phyloP scores from a whole-genome alignment of 2,113 vertebrate genomes.

The Rhea americana region DNA sequence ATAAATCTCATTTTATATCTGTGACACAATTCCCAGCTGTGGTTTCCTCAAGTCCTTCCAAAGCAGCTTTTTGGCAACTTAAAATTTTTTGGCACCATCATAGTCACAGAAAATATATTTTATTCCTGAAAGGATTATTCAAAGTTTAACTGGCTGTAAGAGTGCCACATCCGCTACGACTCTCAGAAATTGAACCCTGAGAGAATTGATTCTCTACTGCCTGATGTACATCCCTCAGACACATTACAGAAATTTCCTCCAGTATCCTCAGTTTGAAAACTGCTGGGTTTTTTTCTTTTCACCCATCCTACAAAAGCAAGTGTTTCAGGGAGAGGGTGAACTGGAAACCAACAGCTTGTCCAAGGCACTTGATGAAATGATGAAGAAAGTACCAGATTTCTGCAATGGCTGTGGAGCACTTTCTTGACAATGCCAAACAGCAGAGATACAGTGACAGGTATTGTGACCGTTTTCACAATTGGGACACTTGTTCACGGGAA shows the following conservation, averaged over 20 bases:
- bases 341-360: not conserved
- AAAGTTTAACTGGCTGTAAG: constrained; percentile 55
- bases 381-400: not conserved
- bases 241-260: not conserved
- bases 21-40: constrained; percentile 69
- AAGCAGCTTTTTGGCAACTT: constrained; percentile 60
- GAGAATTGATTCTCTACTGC: not conserved
- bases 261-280: not conserved
- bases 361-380: not conserved
- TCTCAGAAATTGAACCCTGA: not conserved
- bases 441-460: not conserved
- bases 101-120: constrained; percentile 66
- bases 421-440: not conserved
- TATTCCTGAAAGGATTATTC: constrained; percentile 69
- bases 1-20: constrained; percentile 69
- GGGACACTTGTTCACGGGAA: not conserved
- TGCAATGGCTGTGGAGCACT: not conserved
- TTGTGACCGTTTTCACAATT: not conserved
- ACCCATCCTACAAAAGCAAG: not conserved
- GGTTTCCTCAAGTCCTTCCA: constrained; percentile 63
- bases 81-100: constrained; percentile 61
- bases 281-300: not conserved
- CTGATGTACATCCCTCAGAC: not conserved
- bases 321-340: not conserved
- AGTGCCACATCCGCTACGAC: not conserved